phyloP scores from a whole-genome alignment of 2,113 vertebrate species.

The Brachionichthys hirsutus region DNA sequence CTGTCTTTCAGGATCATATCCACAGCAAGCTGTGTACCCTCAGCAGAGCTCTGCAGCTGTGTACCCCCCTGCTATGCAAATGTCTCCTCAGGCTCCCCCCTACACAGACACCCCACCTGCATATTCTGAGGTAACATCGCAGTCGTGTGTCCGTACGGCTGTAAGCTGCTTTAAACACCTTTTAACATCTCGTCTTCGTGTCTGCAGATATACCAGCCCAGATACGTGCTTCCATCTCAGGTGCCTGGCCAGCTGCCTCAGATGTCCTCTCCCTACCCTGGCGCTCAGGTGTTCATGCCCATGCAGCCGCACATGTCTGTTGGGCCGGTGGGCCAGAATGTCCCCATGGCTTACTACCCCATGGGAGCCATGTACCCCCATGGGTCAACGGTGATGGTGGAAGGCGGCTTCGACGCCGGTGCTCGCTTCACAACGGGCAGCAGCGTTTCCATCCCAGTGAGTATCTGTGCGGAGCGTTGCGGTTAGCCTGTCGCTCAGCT shows the following conservation, averaged over 20 bases:
- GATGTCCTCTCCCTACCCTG: slow-evolving; percentile 88
- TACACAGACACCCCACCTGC: slow-evolving; percentile 91
- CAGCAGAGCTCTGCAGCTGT: slow-evolving; percentile 84
- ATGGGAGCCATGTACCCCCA: slow-evolving; percentile 87
- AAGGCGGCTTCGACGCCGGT: slow-evolving; percentile 87
- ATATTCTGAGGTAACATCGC: slow-evolving; percentile 86
- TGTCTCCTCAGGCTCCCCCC: slow-evolving; percentile 87
- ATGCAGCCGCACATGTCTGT: slow-evolving; percentile 85
- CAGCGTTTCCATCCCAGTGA: slow-evolving; percentile 86
- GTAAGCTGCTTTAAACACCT: neutral
- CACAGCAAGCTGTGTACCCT: slow-evolving; percentile 87
- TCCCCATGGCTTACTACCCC: slow-evolving; percentile 93
- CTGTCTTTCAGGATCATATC: slow-evolving; percentile 83
- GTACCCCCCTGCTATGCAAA: slow-evolving; percentile 87
- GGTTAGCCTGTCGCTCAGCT: neutral
- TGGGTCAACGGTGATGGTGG: slow-evolving; percentile 89
- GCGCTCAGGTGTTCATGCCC: slow-evolving; percentile 88
- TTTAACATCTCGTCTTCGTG: neutral
- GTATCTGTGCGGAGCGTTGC: slow-evolving; percentile 55
- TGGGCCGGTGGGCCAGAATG: slow-evolving; percentile 84
- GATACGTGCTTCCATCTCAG: slow-evolving; percentile 88
- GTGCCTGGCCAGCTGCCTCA: slow-evolving; percentile 83
- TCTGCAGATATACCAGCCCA: slow-evolving; percentile 90
- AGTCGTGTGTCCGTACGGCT: neutral
- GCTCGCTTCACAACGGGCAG: slow-evolving; percentile 87